Evolutionary conservation across 2,113 vertebrate species (phyloP).

Genomic region (Ammodramus savannarum): DNA sequence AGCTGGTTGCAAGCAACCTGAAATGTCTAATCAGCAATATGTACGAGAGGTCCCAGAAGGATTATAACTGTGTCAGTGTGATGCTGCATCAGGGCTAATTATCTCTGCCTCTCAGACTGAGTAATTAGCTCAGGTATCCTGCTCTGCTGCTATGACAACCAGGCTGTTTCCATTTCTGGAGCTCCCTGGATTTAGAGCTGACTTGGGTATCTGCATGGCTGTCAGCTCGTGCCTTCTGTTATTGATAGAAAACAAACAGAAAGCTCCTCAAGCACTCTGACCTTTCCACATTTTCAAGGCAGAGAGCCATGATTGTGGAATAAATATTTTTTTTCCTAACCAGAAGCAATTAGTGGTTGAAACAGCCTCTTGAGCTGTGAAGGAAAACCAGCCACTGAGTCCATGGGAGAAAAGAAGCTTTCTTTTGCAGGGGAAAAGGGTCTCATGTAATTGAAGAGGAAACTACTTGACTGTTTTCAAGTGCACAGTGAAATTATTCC

Average conservation of each 20-base stretch:
- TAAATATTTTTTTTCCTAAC: not conserved
- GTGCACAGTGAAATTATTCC: not conserved
- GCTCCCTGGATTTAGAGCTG: not conserved
- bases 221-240: slow-evolving; percentile 35
- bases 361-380: not conserved
- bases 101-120: slow-evolving; percentile 36
- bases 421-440: not conserved
- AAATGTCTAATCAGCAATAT: not conserved
- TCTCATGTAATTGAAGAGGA: not conserved
- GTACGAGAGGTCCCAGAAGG: not conserved
- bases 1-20: not conserved
- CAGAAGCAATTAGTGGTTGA: slow-evolving; percentile 11
- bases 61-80: slow-evolving; percentile 38
- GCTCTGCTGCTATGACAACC: slow-evolving; percentile 53
- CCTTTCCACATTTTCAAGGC: not conserved
- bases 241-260: slow-evolving; percentile 24
- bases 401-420: not conserved
- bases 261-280: not conserved
- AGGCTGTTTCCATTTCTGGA: slow-evolving; percentile 35
- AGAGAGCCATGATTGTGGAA: not conserved
- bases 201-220: not conserved
- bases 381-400: not conserved
- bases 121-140: slow-evolving; percentile 59
- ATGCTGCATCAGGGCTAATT: slow-evolving; percentile 48
- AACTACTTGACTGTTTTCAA: not conserved